Conservation (phyloP, 2,797 vertebrate species). For the Characodon lateralis region DNA sequence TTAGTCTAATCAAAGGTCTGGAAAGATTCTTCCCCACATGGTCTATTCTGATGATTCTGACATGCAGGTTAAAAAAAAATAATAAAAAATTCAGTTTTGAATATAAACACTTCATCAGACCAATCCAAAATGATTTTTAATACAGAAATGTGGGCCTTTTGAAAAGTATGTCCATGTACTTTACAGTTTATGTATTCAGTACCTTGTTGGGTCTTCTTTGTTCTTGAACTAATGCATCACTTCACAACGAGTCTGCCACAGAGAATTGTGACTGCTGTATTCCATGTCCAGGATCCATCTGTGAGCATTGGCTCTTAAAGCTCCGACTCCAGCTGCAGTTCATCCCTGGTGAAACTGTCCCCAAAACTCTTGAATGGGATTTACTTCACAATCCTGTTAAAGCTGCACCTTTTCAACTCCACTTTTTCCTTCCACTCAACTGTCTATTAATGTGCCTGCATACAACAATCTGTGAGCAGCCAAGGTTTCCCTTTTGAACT, state of each 20-base stretch:
- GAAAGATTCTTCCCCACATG: background rate
- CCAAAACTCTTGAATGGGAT: background rate
- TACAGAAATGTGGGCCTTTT: background rate
- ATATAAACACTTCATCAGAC: too few species aligned
- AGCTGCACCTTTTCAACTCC: too few species aligned
- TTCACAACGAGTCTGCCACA: too few species aligned
- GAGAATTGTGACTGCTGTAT: too few species aligned
- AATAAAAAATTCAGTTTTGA: too few species aligned
- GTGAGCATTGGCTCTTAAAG: too few species aligned
- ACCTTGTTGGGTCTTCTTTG: too few species aligned
- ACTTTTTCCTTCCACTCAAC: background rate
- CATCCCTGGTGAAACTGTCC: background rate
- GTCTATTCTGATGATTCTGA: background rate
- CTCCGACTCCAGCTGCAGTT: background rate
- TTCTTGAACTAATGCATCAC: too few species aligned
- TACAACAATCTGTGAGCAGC: background rate
- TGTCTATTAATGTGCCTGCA: background rate
- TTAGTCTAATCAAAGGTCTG: slow-evolving; percentile 1
- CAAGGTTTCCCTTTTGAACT: background rate
- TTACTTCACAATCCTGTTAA: background rate
- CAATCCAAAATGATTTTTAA: background rate
- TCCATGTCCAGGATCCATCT: too few species aligned
- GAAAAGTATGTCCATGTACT: too few species aligned
- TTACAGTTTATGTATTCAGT: too few species aligned
- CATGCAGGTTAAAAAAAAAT: background rate